A percentile compares a stretch with the other conserved stretches of the same genome.
phyloP scores from a whole-genome alignment of 2,113 vertebrate species.

The Sphaerodactylus townsendi region DNA sequence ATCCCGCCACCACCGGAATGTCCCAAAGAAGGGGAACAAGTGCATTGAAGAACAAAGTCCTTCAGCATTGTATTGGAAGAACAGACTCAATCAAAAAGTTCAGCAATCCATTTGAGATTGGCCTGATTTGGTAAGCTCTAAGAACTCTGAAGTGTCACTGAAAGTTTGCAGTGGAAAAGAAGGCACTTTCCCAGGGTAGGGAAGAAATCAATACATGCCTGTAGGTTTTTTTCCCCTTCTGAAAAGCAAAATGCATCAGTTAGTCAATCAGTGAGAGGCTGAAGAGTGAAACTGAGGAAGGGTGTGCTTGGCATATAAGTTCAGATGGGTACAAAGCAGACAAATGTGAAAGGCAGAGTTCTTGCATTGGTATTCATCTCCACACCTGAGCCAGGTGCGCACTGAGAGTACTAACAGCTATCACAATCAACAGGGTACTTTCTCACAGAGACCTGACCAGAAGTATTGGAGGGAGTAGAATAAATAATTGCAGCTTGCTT shows the following conservation, averaged over 20 bases:
- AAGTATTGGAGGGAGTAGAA: background rate
- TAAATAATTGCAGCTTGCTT: background rate
- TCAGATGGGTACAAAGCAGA: background rate
- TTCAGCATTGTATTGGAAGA: background rate
- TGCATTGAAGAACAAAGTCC: background rate
- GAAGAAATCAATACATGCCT: conserved; percentile 1
- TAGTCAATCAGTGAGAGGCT: background rate
- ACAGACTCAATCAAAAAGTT: background rate
- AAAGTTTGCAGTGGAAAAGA: background rate
- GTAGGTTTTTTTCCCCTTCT: background rate
- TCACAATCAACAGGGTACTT: background rate
- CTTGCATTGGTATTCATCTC: background rate
- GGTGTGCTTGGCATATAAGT: background rate
- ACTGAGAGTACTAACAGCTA: background rate
- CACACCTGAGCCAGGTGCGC: background rate
- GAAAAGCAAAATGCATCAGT: conserved; percentile 2
- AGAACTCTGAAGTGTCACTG: background rate
- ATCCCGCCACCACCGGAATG: background rate
- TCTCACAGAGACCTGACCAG: background rate
- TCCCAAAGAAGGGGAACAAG: background rate
- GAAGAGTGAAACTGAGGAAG: background rate
- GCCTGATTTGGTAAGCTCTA: background rate
- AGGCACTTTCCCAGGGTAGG: background rate
- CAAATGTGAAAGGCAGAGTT: background rate
- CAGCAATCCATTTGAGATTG: background rate